A percentile compares a stretch with the other conserved stretches of the same genome.
phyloP scores from a whole-genome alignment of 2,888 invertebrate genomes.

The Biston betularia region DNA sequence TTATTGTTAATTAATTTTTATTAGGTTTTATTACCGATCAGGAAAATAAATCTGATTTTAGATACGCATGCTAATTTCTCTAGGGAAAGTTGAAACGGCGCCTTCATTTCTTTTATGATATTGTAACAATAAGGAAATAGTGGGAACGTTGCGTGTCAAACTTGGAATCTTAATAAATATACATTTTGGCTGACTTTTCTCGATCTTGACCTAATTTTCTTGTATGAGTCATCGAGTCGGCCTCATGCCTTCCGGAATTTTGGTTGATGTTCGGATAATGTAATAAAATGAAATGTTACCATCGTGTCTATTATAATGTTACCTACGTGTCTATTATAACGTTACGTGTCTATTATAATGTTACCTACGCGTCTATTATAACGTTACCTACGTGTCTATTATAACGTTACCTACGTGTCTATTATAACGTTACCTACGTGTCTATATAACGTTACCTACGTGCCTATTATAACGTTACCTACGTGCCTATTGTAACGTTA shows the following conservation, averaged over 20 bases:
- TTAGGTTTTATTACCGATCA: constrained; percentile 1
- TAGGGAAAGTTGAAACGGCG: constrained; percentile 17
- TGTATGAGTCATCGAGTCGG: constrained; percentile 9
- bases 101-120: constrained; percentile 26
- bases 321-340: too few species aligned
- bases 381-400: too few species aligned
- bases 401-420: too few species aligned
- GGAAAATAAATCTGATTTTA: constrained; percentile 8
- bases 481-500: too few species aligned
- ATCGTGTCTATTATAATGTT: too few species aligned
- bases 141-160: constrained; percentile 30
- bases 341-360: too few species aligned
- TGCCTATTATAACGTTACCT: too few species aligned
- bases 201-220: constrained; percentile 28
- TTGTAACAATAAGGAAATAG: constrained; percentile 29
- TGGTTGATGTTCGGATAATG: background rate
- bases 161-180: constrained; percentile 15
- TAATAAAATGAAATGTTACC: too few species aligned
- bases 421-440: too few species aligned
- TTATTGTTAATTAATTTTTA: background rate
- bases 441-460: too few species aligned
- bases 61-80: constrained; percentile 25
- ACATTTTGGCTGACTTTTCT: constrained; percentile 22
- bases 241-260: background rate
- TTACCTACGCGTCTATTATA: too few species aligned